Conservation (phyloP, 2,113 vertebrate species). For the Hepsetus odoe region DNA sequence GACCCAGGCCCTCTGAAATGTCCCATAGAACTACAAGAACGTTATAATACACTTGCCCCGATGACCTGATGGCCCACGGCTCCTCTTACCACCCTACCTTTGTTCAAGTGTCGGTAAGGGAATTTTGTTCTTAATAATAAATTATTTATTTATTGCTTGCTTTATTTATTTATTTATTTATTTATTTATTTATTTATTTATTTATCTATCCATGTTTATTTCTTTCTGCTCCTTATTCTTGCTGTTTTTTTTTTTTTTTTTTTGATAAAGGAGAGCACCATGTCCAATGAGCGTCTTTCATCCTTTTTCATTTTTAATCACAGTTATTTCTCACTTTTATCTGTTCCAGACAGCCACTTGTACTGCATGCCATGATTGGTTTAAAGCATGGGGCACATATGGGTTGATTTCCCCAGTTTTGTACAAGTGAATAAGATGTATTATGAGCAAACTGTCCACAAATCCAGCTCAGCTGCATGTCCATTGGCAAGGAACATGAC, state of each 20-base stretch:
- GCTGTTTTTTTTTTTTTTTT: not conserved
- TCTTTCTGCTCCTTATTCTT: too few species aligned
- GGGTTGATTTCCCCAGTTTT: constrained; percentile 55
- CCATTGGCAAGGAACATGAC: constrained; percentile 72
- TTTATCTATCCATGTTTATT: not conserved
- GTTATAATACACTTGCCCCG: not conserved
- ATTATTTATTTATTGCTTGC: constrained; percentile 40
- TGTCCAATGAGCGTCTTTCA: constrained; percentile 22
- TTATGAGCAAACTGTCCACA: constrained; percentile 52
- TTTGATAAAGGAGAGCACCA: constrained; percentile 22
- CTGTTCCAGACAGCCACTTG: constrained; percentile 55
- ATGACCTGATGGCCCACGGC: not conserved
- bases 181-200: constrained; percentile 30
- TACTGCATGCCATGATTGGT: constrained; percentile 59
- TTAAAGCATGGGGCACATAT: constrained; percentile 65
- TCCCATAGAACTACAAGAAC: too few species aligned
- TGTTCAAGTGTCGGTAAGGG: constrained; percentile 33
- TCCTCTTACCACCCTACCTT: not conserved
- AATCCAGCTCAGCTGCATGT: constrained; percentile 83
- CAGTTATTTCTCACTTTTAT: constrained; percentile 17
- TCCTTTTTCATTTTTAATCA: constrained; percentile 10
- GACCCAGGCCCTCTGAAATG: not conserved
- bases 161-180: constrained; percentile 48
- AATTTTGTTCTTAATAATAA: constrained; percentile 13
- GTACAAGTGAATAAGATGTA: constrained; percentile 65